Evolutionary conservation across 2,113 vertebrate species (phyloP).

Genomic region (Platysternon megacephalum): DNA sequence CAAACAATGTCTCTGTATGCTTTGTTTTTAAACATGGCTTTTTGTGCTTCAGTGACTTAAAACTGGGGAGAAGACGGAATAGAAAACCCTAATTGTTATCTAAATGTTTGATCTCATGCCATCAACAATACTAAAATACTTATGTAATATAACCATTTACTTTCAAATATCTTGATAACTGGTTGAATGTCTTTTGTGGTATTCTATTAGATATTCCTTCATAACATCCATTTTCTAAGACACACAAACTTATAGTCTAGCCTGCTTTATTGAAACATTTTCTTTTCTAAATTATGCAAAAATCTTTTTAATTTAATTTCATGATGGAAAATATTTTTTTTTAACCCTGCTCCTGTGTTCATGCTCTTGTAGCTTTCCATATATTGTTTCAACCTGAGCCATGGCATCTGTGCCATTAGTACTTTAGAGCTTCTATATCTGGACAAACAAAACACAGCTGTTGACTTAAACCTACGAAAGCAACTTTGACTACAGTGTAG

Average conservation of each 20-base stretch:
- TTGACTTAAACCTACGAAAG: not conserved
- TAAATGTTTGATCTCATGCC: not conserved
- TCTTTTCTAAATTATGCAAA: rapidly evolving
- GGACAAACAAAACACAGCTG: not conserved
- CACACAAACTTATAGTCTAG: not conserved
- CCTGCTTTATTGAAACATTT: not conserved
- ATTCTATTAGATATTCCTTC: not conserved
- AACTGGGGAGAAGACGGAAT: not conserved
- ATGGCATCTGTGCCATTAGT: not conserved
- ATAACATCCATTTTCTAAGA: not conserved
- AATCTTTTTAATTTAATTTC: not conserved
- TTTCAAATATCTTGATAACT: not conserved
- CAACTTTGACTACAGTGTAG: not conserved
- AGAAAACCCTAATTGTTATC: not conserved
- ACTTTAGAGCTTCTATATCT: not conserved
- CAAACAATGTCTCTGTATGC: not conserved
- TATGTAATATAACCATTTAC: not conserved
- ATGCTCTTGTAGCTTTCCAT: not conserved
- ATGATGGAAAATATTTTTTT: rapidly evolving
- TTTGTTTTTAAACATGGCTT: not conserved
- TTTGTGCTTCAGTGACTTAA: not conserved
- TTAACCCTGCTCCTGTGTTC: not conserved
- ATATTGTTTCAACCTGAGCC: not conserved
- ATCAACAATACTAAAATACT: rapidly evolving
- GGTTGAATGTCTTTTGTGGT: not conserved